These are phyloP conservation scores for Cladopsammia gracilis DNA, from an alignment of 64 coral and sea anemone species.

Conservation along the genomic window DNA sequence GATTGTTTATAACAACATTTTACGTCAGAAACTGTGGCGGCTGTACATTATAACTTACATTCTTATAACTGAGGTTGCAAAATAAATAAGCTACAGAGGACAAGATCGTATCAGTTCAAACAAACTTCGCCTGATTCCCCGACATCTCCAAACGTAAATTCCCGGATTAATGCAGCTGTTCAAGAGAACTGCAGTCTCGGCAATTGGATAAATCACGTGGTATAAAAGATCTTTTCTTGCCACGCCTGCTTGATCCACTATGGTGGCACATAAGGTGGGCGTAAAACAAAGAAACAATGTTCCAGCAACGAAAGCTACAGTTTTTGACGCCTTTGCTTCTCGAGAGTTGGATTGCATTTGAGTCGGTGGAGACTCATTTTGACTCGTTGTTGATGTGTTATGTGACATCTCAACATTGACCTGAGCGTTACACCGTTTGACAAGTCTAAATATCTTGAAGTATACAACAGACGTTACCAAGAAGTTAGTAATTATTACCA, in stretches of 20 bases:
- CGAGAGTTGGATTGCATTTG: not conserved
- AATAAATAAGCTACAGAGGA: not conserved
- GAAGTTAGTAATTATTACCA: slow-evolving; percentile 13
- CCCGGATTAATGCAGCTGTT: slow-evolving; percentile 40
- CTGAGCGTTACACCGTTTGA: slow-evolving; percentile 19
- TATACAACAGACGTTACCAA: slow-evolving; percentile 37
- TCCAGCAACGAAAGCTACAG: slow-evolving; percentile 42
- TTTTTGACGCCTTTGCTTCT: slow-evolving; percentile 47
- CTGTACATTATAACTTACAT: no score
- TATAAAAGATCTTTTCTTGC: slow-evolving; percentile 30
- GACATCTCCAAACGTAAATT: slow-evolving; percentile 58
- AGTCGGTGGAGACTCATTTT: not conserved
- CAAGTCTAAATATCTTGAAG: slow-evolving; percentile 43
- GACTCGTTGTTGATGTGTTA: not conserved
- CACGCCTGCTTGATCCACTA: slow-evolving; percentile 24
- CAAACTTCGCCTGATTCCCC: slow-evolving; percentile 14
- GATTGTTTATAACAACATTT: no score
- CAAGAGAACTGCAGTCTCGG: slow-evolving; percentile 45
- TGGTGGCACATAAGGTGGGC: slow-evolving; percentile 7
- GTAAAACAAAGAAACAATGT: slow-evolving; percentile 49
- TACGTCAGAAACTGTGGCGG: no score
- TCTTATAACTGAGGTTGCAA: no score
- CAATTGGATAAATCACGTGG: slow-evolving; percentile 61
- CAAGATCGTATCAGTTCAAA: slow-evolving; percentile 7
- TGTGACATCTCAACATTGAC: not conserved